phyloP scores from a whole-genome alignment of 2,797 vertebrate genomes.

The Eulemur albifrons region DNA sequence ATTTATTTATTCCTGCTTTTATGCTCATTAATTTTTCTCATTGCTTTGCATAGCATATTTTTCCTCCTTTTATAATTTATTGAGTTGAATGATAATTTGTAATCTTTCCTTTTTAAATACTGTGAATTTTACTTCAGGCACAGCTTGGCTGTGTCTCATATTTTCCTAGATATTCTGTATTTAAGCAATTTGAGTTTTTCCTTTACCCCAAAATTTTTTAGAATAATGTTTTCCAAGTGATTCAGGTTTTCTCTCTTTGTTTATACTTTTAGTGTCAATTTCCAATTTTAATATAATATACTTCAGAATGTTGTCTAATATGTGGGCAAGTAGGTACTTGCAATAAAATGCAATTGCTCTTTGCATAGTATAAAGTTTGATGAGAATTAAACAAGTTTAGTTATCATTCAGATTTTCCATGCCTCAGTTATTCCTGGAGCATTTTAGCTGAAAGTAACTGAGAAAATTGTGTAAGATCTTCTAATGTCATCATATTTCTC shows the following conservation, averaged over 20 bases:
- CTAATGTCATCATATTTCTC: neutral
- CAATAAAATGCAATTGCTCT: neutral
- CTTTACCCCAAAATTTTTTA: neutral
- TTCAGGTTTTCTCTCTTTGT: neutral
- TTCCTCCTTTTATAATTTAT: neutral
- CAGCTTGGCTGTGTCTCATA: neutral
- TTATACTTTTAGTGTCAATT: neutral
- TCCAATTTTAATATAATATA: neutral
- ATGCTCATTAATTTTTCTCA: slow-evolving; percentile 2
- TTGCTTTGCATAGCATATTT: neutral
- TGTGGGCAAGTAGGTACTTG: neutral
- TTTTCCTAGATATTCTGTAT: neutral
- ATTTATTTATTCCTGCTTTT: slow-evolving; percentile 2
- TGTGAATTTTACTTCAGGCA: neutral
- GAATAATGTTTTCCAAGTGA: slow-evolving; percentile 9
- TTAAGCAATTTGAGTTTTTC: neutral
- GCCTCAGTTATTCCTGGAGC: neutral
- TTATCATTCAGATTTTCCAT: neutral
- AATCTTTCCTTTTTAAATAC: neutral
- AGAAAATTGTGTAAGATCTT: neutral
- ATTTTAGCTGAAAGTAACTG: slow-evolving; percentile 6
- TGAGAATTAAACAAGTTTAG: neutral
- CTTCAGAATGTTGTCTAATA: neutral
- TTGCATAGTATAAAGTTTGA: neutral
- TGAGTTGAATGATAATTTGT: neutral